Percentiles rank a stretch among this genome's conserved stretches.
phyloP scores from a whole-genome alignment of 2,113 vertebrate genomes.

The Leuciscus idus region DNA sequence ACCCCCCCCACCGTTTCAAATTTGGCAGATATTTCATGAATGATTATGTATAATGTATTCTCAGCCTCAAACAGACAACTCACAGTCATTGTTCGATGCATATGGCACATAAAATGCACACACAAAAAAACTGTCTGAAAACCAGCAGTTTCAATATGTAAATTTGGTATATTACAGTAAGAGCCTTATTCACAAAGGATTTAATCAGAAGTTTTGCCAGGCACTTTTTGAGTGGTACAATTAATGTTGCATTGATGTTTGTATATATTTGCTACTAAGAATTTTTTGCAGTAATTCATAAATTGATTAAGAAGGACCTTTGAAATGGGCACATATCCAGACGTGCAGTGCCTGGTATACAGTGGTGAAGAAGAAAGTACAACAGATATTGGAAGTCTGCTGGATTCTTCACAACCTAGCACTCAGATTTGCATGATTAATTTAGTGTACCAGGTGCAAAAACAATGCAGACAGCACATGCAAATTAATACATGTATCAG shows the following conservation, averaged over 20 bases:
- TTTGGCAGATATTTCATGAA: not conserved
- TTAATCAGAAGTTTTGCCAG: not conserved
- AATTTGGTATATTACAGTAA: not conserved
- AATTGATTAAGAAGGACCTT: not conserved
- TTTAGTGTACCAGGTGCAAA: slow-evolving; percentile 3
- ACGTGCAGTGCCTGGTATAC: not conserved
- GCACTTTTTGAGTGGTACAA: not conserved
- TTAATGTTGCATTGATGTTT: not conserved
- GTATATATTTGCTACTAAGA: not conserved
- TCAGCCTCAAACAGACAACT: not conserved
- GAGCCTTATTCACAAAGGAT: not conserved
- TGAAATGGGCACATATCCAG: not conserved
- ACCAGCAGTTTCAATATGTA: not conserved
- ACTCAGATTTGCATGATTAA: not conserved
- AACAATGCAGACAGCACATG: slow-evolving; percentile 10
- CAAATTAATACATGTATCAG: not conserved
- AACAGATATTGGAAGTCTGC: not conserved
- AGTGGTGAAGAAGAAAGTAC: not conserved
- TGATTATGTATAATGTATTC: not conserved
- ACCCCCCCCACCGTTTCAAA: no score
- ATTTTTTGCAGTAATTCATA: not conserved
- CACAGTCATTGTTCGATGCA: not conserved
- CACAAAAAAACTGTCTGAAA: not conserved
- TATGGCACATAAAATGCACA: not conserved
- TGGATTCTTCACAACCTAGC: not conserved